phyloP scores from a whole-genome alignment of 2,888 invertebrate genomes.

The Halictus ligatus region DNA sequence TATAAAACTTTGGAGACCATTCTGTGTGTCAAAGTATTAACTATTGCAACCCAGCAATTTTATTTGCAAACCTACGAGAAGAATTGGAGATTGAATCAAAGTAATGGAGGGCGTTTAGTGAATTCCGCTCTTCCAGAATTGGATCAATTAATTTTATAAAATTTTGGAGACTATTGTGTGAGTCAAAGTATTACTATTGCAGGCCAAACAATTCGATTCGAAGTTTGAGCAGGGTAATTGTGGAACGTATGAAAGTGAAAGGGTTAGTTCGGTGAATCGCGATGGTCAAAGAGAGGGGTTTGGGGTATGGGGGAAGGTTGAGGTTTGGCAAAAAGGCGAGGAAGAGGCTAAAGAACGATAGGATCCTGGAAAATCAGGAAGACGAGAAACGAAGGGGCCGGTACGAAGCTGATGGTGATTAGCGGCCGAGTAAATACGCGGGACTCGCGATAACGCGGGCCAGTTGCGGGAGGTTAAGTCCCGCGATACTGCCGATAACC shows the following conservation, averaged over 20 bases:
- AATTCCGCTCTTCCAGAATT: neutral
- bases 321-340: neutral
- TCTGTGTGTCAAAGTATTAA: no score
- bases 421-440: conserved; percentile 82
- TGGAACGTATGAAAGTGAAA: neutral
- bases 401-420: conserved; percentile 77
- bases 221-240: neutral
- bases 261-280: neutral
- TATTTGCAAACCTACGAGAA: neutral
- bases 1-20: no score
- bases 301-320: neutral
- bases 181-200: neutral
- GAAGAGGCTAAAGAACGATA: conserved; percentile 5
- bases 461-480: conserved; percentile 67
- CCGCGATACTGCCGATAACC: conserved; percentile 77
- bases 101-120: neutral
- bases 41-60: neutral
- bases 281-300: neutral
- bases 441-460: conserved; percentile 75
- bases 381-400: conserved; percentile 26
- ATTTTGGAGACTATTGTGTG: neutral
- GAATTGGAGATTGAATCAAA: neutral
- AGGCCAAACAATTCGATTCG: neutral
- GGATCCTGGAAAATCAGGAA: conserved; percentile 26
- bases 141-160: neutral